Evolutionary conservation across 2,888 invertebrate genomes (phyloP), one percentile per base, ranked within the genome.

Genomic region (Taphrorychus bicolor): DNA sequence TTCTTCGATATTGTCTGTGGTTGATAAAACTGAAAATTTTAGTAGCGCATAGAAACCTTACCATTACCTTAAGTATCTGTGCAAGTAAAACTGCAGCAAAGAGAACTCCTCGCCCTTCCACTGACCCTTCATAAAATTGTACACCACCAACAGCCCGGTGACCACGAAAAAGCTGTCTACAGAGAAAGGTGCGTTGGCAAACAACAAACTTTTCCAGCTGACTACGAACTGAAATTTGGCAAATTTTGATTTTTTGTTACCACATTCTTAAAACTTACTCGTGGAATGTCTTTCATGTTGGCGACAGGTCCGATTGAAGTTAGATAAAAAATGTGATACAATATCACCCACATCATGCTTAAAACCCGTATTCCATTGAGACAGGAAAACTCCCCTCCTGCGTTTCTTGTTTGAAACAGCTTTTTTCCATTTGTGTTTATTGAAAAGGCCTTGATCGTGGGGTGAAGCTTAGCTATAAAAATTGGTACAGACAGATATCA

Each of bases 91-190:
- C 18, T 54, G 3, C 9, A 70, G 59, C 19, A 70, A 48, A 56
- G 72, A 73, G 41, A 72, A 70, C 18, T 66, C 66, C 1, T 59
- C 21, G n/a, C n/a, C n/a, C n/a, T n/a, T n/a, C n/a, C n/a, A n/a
- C 54, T 62, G 59, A 1, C 66, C 41, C 57, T 70, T 72, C 66
- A 74, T 62, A 56, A 63, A 74, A 42, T 59, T 66, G 41, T 73
- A 74, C 14, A 64, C 67, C 59, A 72, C 65, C 40, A 74, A 58
- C 40, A 61, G 23, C 2, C 72, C 73, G n/a, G 67, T 66, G 3
- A 72, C 24, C 11, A 70, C 62, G 21, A 73, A 68, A 59, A 74
- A 74, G n/a, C 72, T 71, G 48, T 74, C 74, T 11, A 74, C 73
- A 18, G 72, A 52, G 9, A 71, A 54, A 2, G 65, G 63, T 19